Evolutionary conservation across 2,113 vertebrate species (phyloP), one percentile per base, ranked within the genome.

Genomic region (Catharus bicknelli): DNA sequence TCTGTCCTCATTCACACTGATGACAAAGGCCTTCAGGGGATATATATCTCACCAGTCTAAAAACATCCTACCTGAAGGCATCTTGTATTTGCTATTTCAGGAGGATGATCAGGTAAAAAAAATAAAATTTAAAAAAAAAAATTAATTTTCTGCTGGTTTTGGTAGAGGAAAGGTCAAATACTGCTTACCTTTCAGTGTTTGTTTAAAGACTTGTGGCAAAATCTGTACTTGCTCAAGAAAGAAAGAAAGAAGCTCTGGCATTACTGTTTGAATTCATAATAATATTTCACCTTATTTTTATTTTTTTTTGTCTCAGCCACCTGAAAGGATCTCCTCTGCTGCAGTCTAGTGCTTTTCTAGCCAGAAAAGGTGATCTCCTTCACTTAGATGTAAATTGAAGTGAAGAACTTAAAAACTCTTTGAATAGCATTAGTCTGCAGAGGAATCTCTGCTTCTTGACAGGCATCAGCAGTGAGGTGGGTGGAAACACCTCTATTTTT

Each of bases 181-280:
- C 26, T 43, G 10, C 38, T 75, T 70, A 78, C 15, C 9, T 87
- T 88, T 80, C 18, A 1, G 3, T 51, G 29, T 75, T 81, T 88
- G 51, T 63, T 69, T 86, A 42, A 72, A 66, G 25, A 75, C 7
- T 25, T 43, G 18, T 68, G n/a, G 66, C 4, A 73, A 75, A 88
- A 68, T 69, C 66, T 68, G 11, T 90, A 16, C 43, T 91, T 82
- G 8, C 53, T 90, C 55, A 78, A 85, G 70, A 42, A 93, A 75
- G 32, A 80, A 83, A 38, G 16, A 80, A 83, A 38, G 16, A 59
- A 87, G 16, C 23, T 53, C 47, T 88, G 63, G 42, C 14, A 47
- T 77, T 89, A n/a, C 59, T 43, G 26, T 75, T 83, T 85, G 85
- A 93, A 89, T 93, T 45, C n/a, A 50, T 81, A 90, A 92, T 63